Conservation (phyloP, 1,140 invertebrate genomes). For the Schlechtendalia chinensis region DNA sequence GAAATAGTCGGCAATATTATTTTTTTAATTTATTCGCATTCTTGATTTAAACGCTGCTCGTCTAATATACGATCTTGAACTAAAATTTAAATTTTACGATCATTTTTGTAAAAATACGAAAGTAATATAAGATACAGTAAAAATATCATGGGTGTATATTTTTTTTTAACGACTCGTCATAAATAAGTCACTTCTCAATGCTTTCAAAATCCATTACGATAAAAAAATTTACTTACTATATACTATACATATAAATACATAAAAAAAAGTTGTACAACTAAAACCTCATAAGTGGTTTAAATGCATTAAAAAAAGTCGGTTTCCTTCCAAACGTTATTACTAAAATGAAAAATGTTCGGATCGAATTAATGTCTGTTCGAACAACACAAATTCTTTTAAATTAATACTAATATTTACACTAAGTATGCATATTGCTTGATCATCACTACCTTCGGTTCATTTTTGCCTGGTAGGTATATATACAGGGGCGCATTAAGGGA, state of each 20-base stretch:
- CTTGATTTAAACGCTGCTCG: background rate
- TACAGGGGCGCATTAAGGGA: too few species aligned
- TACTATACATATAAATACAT: background rate
- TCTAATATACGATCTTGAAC: conserved; percentile 13
- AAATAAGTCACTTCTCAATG: conserved; percentile 24
- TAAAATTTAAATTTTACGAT: conserved; percentile 7
- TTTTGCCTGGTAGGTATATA: too few species aligned
- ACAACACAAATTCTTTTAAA: background rate
- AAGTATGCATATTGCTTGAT: too few species aligned
- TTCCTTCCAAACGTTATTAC: background rate
- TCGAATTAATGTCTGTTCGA: background rate
- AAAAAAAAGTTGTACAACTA: background rate
- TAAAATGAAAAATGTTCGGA: background rate
- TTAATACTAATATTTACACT: too few species aligned
- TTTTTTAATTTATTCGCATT: conserved; percentile 10
- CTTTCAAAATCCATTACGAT: conserved; percentile 17
- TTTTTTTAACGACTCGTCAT: background rate
- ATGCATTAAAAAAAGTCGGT: background rate
- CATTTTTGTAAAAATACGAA: conserved; percentile 7
- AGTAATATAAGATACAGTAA: conserved; percentile 10
- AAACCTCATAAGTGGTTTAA: background rate
- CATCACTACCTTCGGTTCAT: too few species aligned
- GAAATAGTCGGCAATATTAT: background rate
- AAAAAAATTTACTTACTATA: conserved; percentile 9
- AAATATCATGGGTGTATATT: background rate